Evolutionary conservation across 2,113 vertebrate genomes (phyloP).

Genomic region (Oreochromis spilurus): DNA sequence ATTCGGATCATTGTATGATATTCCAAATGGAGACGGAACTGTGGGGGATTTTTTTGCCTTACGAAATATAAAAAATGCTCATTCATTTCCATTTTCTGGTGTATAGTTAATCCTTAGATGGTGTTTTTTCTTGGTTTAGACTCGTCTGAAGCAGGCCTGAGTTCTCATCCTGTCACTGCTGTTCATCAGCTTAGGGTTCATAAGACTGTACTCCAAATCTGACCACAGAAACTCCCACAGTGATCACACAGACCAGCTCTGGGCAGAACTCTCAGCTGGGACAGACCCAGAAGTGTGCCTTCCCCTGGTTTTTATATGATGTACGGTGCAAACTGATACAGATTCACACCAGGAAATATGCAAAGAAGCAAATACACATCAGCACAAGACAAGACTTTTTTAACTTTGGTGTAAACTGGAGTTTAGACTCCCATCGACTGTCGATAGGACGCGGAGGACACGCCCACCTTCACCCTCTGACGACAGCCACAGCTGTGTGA

Average conservation of each 20-base stretch:
- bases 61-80: neutral
- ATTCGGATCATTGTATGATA: neutral
- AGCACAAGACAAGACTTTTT: neutral
- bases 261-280: too few species aligned
- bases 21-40: accelerated
- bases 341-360: neutral
- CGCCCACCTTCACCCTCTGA: neutral
- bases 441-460: neutral
- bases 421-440: neutral
- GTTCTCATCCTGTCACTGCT: neutral
- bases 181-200: neutral
- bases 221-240: neutral
- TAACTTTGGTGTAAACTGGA: neutral
- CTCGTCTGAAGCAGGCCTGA: neutral
- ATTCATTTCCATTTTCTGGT: neutral
- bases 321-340: neutral
- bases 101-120: neutral
- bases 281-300: too few species aligned
- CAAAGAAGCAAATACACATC: neutral
- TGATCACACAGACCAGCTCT: too few species aligned
- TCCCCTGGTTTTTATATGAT: neutral
- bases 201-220: neutral
- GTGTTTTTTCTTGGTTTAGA: neutral
- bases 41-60: neutral
- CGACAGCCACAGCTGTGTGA: neutral